Evolutionary conservation across 2,888 invertebrate species (phyloP).

Genomic region (Trachelus tabidus): DNA sequence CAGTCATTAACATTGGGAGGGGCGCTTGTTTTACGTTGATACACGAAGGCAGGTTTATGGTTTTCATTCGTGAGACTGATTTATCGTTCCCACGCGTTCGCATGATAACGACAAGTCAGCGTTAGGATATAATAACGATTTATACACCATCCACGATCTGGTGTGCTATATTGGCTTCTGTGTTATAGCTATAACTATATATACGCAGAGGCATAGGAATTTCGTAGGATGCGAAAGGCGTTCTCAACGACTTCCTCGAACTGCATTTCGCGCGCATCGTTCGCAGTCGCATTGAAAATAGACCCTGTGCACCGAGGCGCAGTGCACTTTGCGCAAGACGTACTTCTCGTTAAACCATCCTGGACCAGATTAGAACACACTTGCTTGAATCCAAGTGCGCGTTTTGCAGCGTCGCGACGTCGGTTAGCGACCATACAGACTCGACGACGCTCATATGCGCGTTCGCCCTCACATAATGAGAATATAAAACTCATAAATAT

Average conservation of each 20-base stretch:
- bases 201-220: not conserved
- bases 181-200: not conserved
- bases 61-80: not conserved
- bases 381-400: not conserved
- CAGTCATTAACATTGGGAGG: not conserved
- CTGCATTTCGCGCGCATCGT: not conserved
- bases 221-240: not conserved
- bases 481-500: conserved; percentile 47
- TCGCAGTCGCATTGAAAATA: not conserved
- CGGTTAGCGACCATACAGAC: not conserved
- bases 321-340: not conserved
- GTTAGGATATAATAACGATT: not conserved
- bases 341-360: not conserved
- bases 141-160: not conserved
- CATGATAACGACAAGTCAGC: not conserved
- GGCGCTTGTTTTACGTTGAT: not conserved
- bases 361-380: not conserved
- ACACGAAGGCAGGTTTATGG: not conserved
- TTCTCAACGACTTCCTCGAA: not conserved
- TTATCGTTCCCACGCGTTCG: not conserved
- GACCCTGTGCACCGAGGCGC: not conserved
- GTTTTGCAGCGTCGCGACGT: not conserved
- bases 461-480: conserved; percentile 3
- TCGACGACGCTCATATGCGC: conserved; percentile 33
- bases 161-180: not conserved